Conservation (phyloP, 2,797 vertebrate species). For the Pitangus sulphuratus region DNA sequence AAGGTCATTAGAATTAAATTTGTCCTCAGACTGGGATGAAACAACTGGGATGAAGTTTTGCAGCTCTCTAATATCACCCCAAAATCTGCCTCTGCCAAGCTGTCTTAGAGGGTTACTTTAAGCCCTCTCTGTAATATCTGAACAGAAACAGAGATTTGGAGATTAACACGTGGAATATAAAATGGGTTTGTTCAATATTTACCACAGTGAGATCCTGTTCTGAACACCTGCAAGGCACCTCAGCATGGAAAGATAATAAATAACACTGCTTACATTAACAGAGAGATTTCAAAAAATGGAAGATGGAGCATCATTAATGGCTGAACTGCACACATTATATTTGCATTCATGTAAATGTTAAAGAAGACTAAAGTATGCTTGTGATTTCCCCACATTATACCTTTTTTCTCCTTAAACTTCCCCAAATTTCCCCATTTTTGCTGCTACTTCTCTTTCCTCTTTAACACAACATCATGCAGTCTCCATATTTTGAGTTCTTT, state of each 20-base stretch:
- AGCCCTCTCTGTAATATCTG: neutral
- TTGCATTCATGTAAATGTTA: neutral
- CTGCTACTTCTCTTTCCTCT: neutral
- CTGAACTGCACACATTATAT: neutral
- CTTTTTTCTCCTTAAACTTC: neutral
- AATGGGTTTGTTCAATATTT: neutral
- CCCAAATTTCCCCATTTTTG: neutral
- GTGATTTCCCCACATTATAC: neutral
- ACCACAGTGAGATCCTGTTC: neutral
- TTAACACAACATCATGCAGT: fast-evolving
- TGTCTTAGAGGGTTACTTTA: neutral
- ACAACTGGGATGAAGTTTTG: neutral
- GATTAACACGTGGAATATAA: neutral
- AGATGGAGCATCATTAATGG: neutral
- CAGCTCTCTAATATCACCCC: neutral
- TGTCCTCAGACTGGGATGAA: neutral
- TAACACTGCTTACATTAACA: neutral
- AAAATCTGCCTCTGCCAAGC: neutral
- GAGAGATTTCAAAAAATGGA: neutral
- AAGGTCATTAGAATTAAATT: conserved; percentile 49
- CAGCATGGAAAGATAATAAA: neutral
- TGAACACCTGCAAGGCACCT: neutral
- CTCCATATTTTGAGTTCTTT: neutral
- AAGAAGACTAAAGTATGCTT: neutral
- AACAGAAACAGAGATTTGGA: neutral